Conservation (phyloP, 2,797 vertebrate species). For the Oophaga sylvatica region DNA sequence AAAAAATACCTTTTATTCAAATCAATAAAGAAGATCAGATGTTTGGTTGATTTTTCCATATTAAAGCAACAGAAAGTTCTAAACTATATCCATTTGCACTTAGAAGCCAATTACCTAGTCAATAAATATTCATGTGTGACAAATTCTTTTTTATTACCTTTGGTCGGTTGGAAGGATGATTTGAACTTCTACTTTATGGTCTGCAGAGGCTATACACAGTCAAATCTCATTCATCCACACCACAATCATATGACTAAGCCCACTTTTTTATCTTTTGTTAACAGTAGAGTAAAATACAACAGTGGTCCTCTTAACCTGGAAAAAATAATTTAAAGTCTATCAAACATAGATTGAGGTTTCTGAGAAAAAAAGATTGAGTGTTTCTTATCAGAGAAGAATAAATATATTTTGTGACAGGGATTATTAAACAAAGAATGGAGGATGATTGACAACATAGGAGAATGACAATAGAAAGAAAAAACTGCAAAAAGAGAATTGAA, state of each 20-base stretch:
- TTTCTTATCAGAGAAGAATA: conserved; percentile 44
- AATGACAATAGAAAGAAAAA: conserved; percentile 38
- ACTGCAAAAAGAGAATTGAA: conserved; percentile 29
- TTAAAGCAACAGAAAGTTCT: background rate
- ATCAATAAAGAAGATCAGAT: too few relatives aligned
- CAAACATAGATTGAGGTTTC: conserved; percentile 37
- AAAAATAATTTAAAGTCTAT: conserved; percentile 36
- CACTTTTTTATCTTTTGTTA: background rate
- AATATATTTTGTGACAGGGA: conserved; percentile 42
- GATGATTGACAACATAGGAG: conserved; percentile 46
- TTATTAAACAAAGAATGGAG: conserved; percentile 50
- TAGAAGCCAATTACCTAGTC: background rate
- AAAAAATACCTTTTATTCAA: too few relatives aligned
- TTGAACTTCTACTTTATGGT: background rate
- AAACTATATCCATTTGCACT: background rate
- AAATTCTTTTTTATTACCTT: background rate
- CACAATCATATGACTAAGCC: conserved; percentile 8
- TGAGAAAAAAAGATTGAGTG: conserved; percentile 36
- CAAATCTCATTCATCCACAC: conserved; percentile 1
- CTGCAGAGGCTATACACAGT: background rate
- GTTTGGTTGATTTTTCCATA: too few relatives aligned
- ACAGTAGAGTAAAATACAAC: conserved; percentile 30
- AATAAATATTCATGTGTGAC: background rate
- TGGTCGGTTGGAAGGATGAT: background rate
- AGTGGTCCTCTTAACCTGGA: conserved; percentile 38